Evolutionary conservation across 2,888 invertebrate genomes (phyloP).

Genomic region (Acanthacorydalis orientalis): DNA sequence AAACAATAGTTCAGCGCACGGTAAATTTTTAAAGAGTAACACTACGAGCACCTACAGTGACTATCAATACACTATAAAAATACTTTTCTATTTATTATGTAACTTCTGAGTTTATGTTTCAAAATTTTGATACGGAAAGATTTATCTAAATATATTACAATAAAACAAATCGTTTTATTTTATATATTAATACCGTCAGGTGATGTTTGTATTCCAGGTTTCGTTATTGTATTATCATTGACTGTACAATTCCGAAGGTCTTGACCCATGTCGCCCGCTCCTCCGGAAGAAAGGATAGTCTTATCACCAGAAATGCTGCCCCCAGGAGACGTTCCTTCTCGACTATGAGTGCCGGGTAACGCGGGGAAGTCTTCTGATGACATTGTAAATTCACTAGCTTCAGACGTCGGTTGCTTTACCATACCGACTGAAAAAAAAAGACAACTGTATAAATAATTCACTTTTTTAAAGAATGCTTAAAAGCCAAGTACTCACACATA

Average conservation of each 20-base stretch:
- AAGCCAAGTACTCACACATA: not conserved
- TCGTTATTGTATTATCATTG: constrained; percentile 16
- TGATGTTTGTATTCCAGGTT: constrained; percentile 77
- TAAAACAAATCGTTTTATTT: too few relatives aligned
- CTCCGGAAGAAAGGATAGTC: constrained; percentile 21
- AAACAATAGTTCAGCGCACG: too few relatives aligned
- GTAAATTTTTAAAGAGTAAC: too few relatives aligned
- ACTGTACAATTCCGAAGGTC: constrained; percentile 12
- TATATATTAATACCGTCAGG: constrained; percentile 57
- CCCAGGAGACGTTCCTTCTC: constrained; percentile 51
- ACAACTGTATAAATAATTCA: too few relatives aligned
- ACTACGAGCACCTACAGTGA: too few relatives aligned
- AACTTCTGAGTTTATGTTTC: too few relatives aligned
- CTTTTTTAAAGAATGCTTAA: not conserved
- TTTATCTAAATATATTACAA: too few relatives aligned
- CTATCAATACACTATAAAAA: too few relatives aligned
- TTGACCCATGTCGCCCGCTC: constrained; percentile 25
- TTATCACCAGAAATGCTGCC: constrained; percentile 28
- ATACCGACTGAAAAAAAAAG: constrained; percentile 53
- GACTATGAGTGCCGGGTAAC: constrained; percentile 78
- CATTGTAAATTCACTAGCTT: constrained; percentile 91
- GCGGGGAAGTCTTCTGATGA: constrained; percentile 99
- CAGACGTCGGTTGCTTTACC: constrained; percentile 87
- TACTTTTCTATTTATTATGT: too few relatives aligned
- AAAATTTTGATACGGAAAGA: too few relatives aligned